Evolutionary conservation across 2,797 vertebrate species (phyloP).

Genomic region (Chiloscyllium punctatum): DNA sequence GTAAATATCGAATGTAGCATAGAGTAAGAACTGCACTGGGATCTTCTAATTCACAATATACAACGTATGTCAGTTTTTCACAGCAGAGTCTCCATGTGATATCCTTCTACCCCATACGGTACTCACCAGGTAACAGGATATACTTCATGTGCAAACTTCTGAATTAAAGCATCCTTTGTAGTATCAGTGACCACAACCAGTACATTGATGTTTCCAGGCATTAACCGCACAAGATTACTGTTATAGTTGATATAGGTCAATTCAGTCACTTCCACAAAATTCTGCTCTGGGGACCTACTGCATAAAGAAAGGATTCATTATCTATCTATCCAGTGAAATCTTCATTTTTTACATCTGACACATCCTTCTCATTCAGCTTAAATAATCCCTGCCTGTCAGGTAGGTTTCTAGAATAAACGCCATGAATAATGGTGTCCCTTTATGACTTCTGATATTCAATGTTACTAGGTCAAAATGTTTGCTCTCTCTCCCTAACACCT

Average conservation of each 20-base stretch:
- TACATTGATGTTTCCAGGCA: constrained; percentile 94
- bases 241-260: constrained; percentile 89
- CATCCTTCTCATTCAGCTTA: neutral
- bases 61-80: neutral
- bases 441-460: neutral
- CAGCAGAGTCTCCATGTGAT: neutral
- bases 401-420: neutral
- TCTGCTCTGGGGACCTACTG: constrained; percentile 80
- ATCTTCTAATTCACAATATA: neutral
- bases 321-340: neutral
- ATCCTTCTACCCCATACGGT: neutral
- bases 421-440: neutral
- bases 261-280: constrained; percentile 93
- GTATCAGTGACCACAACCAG: constrained; percentile 83
- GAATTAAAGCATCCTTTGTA: constrained; percentile 84
- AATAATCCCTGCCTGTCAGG: neutral
- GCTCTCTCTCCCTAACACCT: neutral
- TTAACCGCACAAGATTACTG: constrained; percentile 88
- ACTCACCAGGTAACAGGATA: constrained; percentile 88
- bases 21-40: neutral
- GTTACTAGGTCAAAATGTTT: neutral
- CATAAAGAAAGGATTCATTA: neutral
- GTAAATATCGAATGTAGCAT: neutral
- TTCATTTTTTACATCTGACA: neutral
- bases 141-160: constrained; percentile 93